A percentile compares a stretch with the other conserved stretches of the same genome.
Evolutionary conservation across 2,797 vertebrate genomes (phyloP).

Genomic region (Acridotheres tristis): DNA sequence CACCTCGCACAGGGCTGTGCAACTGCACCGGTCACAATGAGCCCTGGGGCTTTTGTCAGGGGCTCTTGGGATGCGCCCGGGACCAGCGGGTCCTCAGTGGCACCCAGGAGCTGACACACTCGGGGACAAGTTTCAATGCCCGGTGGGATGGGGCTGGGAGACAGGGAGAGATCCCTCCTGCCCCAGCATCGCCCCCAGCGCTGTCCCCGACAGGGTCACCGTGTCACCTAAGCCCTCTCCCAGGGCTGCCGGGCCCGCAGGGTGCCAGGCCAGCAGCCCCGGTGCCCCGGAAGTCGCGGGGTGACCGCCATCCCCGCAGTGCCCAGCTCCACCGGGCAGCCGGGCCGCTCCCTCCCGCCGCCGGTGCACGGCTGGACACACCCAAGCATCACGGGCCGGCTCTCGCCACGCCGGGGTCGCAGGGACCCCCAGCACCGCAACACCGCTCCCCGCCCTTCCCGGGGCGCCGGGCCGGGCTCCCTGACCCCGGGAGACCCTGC

Average conservation of each 20-base stretch:
- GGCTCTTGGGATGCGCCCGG: fast-evolving
- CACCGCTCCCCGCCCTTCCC: too few species aligned
- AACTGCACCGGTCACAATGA: fast-evolving
- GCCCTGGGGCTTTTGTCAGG: fast-evolving
- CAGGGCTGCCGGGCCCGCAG: too few species aligned
- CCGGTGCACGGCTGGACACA: neutral
- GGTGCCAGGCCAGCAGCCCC: neutral
- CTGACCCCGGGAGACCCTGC: neutral
- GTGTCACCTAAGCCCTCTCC: neutral
- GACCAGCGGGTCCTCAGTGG: fast-evolving
- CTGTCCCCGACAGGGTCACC: neutral
- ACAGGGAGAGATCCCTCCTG: neutral
- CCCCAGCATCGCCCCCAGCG: neutral
- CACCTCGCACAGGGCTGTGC: fast-evolving
- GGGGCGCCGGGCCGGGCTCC: neutral
- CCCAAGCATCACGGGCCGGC: neutral
- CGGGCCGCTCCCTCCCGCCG: neutral
- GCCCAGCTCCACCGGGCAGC: neutral
- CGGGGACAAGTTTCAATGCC: fast-evolving
- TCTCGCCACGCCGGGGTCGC: neutral
- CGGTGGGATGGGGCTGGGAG: neutral
- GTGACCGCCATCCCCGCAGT: too few species aligned
- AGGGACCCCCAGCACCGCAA: too few species aligned
- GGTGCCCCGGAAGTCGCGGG: neutral
- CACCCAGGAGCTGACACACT: fast-evolving